Percentiles rank a stretch among this genome's conserved stretches.
Evolutionary conservation across 2,888 invertebrate species (phyloP).

Genomic region (Plagodis pulveraria): DNA sequence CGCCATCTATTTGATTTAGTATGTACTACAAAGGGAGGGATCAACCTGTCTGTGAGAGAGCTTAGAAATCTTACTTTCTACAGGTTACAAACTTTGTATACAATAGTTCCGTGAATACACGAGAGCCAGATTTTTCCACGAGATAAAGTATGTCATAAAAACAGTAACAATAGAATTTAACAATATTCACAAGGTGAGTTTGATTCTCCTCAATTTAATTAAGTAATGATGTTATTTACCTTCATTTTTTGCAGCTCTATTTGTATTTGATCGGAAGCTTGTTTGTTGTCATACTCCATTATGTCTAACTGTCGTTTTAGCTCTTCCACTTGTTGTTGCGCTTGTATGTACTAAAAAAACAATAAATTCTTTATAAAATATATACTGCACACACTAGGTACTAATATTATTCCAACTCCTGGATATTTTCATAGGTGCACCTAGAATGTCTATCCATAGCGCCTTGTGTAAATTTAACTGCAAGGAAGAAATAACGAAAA

Average conservation of each 20-base stretch:
- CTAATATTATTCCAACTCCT: too few species aligned
- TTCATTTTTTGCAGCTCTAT: slow-evolving; percentile 78
- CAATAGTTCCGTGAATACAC: too few species aligned
- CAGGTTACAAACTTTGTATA: too few species aligned
- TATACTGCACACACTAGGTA: too few species aligned
- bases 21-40: not conserved
- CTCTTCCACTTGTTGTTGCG: slow-evolving; percentile 74
- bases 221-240: slow-evolving; percentile 44
- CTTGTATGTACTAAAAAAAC: slow-evolving; percentile 66
- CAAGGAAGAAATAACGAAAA: too few species aligned
- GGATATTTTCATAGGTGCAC: too few species aligned
- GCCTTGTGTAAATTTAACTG: too few species aligned
- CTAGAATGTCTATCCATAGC: too few species aligned
- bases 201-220: not conserved
- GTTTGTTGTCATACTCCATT: slow-evolving; percentile 71
- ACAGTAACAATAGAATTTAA: not conserved
- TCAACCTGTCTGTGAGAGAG: not conserved
- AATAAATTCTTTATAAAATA: too few species aligned
- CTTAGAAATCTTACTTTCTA: too few species aligned
- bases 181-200: not conserved
- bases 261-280: slow-evolving; percentile 76
- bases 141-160: too few species aligned
- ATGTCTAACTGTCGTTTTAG: slow-evolving; percentile 65
- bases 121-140: too few species aligned
- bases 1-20: not conserved